Percentiles rank a stretch among this genome's conserved stretches.
These are phyloP conservation scores for Lissocephala sabroskyi DNA, from an alignment of 2,888 invertebrate genomes.

Conservation along the genomic window DNA sequence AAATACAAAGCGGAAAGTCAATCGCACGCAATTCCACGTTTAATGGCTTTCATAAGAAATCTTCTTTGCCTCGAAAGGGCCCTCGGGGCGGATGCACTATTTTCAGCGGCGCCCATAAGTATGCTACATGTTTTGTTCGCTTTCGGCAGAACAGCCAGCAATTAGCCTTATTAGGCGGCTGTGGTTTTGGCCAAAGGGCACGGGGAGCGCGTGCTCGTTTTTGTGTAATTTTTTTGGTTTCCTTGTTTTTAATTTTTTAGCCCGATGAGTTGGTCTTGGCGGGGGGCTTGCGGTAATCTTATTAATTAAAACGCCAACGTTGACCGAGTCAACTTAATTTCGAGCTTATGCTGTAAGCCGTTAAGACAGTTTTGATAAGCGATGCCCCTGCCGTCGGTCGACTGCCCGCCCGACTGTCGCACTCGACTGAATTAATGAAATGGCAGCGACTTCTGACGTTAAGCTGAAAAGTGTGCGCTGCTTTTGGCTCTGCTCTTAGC, in stretches of 20 bases:
- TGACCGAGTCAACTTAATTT: slow-evolving; percentile 36
- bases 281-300: no score
- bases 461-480: slow-evolving; percentile 8
- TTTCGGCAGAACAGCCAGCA: slow-evolving; percentile 1
- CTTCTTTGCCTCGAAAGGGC: no score
- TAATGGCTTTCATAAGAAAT: no score
- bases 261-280: no score
- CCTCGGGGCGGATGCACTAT: no score
- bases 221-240: background rate
- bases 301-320: slow-evolving; percentile 49
- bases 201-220: no score
- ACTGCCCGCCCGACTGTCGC: slow-evolving; percentile 14
- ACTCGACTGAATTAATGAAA: slow-evolving; percentile 45
- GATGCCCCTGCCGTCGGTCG: background rate
- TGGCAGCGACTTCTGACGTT: slow-evolving; percentile 20
- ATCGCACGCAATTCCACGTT: no score
- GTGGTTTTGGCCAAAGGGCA: no score
- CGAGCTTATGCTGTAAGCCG: background rate
- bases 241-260: slow-evolving; percentile 3
- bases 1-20: no score
- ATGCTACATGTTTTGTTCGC: slow-evolving; percentile 1
- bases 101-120: slow-evolving; percentile 11
- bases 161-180: no score
- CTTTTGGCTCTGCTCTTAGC: slow-evolving; percentile 12
- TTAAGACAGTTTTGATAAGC: slow-evolving; percentile 41